phyloP scores from a whole-genome alignment of 2,888 invertebrate genomes.

The Pheosia gnoma region DNA sequence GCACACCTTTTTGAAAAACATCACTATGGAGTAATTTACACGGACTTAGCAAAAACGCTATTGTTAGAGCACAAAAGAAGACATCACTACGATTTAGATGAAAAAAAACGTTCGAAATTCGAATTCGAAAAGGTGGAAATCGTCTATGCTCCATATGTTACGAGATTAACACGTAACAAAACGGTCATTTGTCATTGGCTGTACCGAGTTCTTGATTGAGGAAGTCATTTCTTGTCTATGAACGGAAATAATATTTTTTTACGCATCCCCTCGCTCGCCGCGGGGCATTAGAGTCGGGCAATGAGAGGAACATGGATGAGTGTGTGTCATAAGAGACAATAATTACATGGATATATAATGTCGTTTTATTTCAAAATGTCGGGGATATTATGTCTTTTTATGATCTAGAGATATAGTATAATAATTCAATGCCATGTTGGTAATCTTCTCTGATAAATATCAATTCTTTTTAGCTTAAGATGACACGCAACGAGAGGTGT shows the following conservation, averaged over 20 bases:
- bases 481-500: too few relatives aligned
- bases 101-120: constrained; percentile 65
- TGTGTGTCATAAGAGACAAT: constrained; percentile 33
- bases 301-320: constrained; percentile 60
- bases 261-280: constrained; percentile 59
- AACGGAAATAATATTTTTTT: constrained; percentile 80
- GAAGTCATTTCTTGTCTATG: constrained; percentile 79
- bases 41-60: constrained; percentile 69
- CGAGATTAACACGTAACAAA: constrained; percentile 76
- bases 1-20: constrained; percentile 60
- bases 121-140: constrained; percentile 64
- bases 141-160: constrained; percentile 78
- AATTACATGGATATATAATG: constrained; percentile 26
- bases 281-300: constrained; percentile 64
- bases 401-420: neutral
- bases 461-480: neutral
- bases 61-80: constrained; percentile 79
- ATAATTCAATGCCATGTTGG: neutral
- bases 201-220: constrained; percentile 75
- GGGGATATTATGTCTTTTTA: constrained; percentile 1
- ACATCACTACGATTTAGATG: constrained; percentile 61
- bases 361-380: constrained; percentile 16
- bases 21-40: constrained; percentile 69
- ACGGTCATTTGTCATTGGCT: constrained; percentile 78
- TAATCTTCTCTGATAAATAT: neutral